Base-by-base conservation (phyloP, 2,797 vertebrate genomes). In the Oreortyx pictus region DNA sequence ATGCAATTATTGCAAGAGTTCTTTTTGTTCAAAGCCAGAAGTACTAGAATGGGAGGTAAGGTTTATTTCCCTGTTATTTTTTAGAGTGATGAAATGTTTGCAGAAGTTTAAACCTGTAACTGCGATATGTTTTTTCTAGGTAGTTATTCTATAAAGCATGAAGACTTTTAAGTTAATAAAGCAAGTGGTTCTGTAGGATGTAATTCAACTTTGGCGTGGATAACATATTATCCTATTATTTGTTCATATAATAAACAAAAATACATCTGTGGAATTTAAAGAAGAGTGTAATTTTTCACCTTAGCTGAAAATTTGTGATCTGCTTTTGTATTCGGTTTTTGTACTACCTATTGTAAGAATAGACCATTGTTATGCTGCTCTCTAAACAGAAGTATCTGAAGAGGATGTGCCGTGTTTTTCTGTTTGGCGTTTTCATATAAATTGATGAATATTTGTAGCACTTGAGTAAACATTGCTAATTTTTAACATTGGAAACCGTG, bases 21-120 rank as follows among this genome's bases (percentile, higher is more conserved):
- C 97, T 4, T 99, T 99, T 97, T 99, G 98, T 98, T 97, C 99
- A 82, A 99, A 99, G 95, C 99, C 99, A 31, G 99, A 99, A 95
- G 98, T 98, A 67, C 97, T 99, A 97, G 99, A 99, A 74, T 99
- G 99, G 99, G 98, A 99, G 98, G 99, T 99, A 98, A 98, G 98
- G 83, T 8, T 1, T 2, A 4, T 78, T 54, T 49, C 57, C 22
- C 1, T 54, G 4, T 77, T 92, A 50, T 3, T 90, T n/a, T 74
- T 74, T 57, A 50, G 37, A 82, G 29, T 47, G 22, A 12, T 74
- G 3, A 73, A 72, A 11, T 70, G 15, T 54, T 79, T 43, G 29
- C 14, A 29, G n/a, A 81, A 61, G 11, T 65, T 78, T 72, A 60
- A 72, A 70, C 3, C 14, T 89, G 5, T 14, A 78, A 56, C 18